Conservation (phyloP, 2,797 vertebrate genomes). For the Malurus leucopterus region DNA sequence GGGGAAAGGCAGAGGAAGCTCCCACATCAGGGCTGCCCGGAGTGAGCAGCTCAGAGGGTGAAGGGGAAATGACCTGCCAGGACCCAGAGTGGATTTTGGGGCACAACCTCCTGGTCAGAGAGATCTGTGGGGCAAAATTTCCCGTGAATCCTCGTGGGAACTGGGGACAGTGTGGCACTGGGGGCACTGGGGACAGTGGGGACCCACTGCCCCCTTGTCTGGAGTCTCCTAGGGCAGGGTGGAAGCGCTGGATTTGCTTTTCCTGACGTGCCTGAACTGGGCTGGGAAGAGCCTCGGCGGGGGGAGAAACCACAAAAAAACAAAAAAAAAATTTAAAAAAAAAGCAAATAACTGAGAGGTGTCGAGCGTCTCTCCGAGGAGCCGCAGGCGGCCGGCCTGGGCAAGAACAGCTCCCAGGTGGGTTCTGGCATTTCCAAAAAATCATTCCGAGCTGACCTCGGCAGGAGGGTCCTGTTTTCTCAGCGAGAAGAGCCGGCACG, state of each 20-base stretch:
- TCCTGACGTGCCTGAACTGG: not conserved
- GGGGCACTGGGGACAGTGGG: not conserved
- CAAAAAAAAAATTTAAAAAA: not conserved
- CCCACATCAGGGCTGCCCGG: rapidly evolving
- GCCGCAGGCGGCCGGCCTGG: not conserved
- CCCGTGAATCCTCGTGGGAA: no score
- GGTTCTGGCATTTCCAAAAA: not conserved
- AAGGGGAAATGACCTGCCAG: not conserved
- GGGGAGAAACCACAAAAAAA: not conserved
- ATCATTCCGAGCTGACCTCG: rapidly evolving
- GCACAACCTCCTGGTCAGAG: not conserved
- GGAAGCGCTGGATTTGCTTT: not conserved
- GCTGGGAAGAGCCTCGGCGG: not conserved
- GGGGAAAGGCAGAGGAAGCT: not conserved
- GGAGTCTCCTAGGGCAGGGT: not conserved
- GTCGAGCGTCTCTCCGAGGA: not conserved
- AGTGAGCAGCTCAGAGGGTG: not conserved
- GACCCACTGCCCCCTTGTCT: rapidly evolving
- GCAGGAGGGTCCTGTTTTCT: not conserved
- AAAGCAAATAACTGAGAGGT: not conserved
- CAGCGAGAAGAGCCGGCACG: not conserved
- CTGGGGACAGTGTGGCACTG: no score
- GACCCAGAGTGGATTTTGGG: not conserved
- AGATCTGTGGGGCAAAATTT: no score
- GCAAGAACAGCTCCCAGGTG: not conserved